Evolutionary conservation across 2,113 vertebrate species (phyloP), one percentile per base, ranked within the genome.

Genomic region (Rhinoderma darwinii): DNA sequence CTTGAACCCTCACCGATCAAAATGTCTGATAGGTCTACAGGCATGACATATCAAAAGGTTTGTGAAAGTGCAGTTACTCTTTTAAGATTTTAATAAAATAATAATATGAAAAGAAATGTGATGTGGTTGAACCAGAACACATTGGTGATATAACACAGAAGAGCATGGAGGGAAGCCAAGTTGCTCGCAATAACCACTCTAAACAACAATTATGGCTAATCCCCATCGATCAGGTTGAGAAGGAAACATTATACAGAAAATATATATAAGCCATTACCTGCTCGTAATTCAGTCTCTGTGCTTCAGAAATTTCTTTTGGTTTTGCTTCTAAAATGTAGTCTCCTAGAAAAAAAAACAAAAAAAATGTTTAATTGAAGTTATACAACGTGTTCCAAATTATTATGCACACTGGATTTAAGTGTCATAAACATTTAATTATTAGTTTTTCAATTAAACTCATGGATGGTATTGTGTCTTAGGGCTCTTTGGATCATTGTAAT

Each of bases 271-370:
- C 20, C 25, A 91, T 94, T 94, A 99, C 98, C 97, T 99, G 98
- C 90, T 99, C 98, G 88, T 99, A 99, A 95, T 99, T 99, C 88
- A 99, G 93, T 89, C 98, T 95, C 91, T 99, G 98, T 91, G 95
- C 97, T 94, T 99, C 98, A 59, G 98, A 97, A 91, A 99, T 99
- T 92, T 99, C 98, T 93, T 99, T 99, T 84, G 98, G 98, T 89
- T 99, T 99, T 91, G 97, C 96, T 32, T 99, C 98, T 90, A 99
- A 96, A 91, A 99, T 99, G 92, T 99, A 99, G 93, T 99, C 98
- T 88, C 98, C 98, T 99, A 91, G 88, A 93, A 92, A 89, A 88
- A 75, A 22, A 82, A 0, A 17, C 14, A 68, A 39, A 41, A 7
- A 41, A 73, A 0, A 41, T n/a, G n/a, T n/a, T n/a, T n/a, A n/a